Evolutionary conservation across 2,888 invertebrate genomes (phyloP).

Genomic region (Eristalinus aeneus): DNA sequence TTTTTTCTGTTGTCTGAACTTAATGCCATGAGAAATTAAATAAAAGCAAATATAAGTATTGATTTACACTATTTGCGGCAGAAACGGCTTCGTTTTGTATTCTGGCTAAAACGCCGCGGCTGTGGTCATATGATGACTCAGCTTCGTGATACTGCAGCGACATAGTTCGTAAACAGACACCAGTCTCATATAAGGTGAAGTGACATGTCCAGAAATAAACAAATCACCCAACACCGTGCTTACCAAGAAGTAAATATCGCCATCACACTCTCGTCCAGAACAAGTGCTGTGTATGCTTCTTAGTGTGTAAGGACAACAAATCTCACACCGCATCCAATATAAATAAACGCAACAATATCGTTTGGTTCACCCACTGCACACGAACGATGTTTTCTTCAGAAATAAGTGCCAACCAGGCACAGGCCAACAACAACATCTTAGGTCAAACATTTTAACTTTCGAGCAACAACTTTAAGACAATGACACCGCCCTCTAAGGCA

Average conservation of each 20-base stretch:
- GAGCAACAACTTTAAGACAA: slow-evolving; percentile 16
- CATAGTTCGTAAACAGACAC: not conserved
- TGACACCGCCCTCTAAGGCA: slow-evolving; percentile 20
- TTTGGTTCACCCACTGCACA: not conserved
- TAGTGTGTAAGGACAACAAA: slow-evolving; percentile 11
- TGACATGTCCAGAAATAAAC: not conserved
- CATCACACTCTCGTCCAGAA: not conserved
- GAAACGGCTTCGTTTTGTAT: too few species aligned
- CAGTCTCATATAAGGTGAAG: not conserved
- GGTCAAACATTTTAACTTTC: slow-evolving; percentile 54
- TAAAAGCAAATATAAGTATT: too few species aligned
- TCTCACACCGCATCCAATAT: slow-evolving; percentile 20
- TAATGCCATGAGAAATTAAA: too few species aligned
- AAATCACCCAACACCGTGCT: not conserved
- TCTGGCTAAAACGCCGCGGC: too few species aligned
- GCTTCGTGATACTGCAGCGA: not conserved
- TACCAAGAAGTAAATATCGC: not conserved
- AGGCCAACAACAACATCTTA: slow-evolving; percentile 17
- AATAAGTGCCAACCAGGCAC: slow-evolving; percentile 16
- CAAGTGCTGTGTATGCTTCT: not conserved
- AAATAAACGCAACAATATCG: slow-evolving; percentile 3
- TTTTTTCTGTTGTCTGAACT: too few species aligned
- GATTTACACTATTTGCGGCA: too few species aligned
- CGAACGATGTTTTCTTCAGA: not conserved
- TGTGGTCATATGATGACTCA: too few species aligned